phyloP scores from a whole-genome alignment of 2,888 invertebrate species.

The Trimorus sp. region DNA sequence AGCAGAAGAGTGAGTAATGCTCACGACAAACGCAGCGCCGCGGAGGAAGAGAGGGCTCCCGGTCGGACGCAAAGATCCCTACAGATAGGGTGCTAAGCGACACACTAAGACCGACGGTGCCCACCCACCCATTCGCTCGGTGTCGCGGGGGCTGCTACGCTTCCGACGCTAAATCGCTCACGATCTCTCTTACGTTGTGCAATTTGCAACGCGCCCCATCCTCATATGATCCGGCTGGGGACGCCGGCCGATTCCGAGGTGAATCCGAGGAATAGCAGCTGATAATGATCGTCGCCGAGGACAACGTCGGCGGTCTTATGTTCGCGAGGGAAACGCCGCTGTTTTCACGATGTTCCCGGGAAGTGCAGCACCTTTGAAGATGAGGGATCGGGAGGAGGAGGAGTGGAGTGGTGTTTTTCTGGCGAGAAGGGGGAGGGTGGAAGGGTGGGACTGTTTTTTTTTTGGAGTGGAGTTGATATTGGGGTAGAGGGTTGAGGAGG shows the following conservation, averaged over 20 bases:
- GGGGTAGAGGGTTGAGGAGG: too few relatives aligned
- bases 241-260: conserved; percentile 27
- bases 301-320: conserved; percentile 25
- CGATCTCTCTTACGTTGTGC: conserved; percentile 73
- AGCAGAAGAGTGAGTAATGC: conserved; percentile 79
- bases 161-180: conserved; percentile 71
- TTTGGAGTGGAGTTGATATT: too few relatives aligned
- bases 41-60: conserved; percentile 66
- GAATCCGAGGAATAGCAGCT: conserved; percentile 40
- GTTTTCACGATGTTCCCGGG: background rate
- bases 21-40: conserved; percentile 81
- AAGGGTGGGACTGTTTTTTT: too few relatives aligned
- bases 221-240: conserved; percentile 54
- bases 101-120: conserved; percentile 78
- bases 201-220: conserved; percentile 75
- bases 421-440: too few relatives aligned
- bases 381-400: too few relatives aligned
- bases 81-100: conserved; percentile 81
- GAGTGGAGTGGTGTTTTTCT: too few relatives aligned
- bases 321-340: background rate
- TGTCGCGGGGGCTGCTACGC: conserved; percentile 56
- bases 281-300: conserved; percentile 65
- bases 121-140: conserved; percentile 64
- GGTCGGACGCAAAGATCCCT: conserved; percentile 76
- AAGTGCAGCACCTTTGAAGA: background rate